A percentile compares a stretch with the other conserved stretches of the same genome.
phyloP scores from a whole-genome alignment of 64 coral and sea anemone genomes.

The Actinia tenebrosa region DNA sequence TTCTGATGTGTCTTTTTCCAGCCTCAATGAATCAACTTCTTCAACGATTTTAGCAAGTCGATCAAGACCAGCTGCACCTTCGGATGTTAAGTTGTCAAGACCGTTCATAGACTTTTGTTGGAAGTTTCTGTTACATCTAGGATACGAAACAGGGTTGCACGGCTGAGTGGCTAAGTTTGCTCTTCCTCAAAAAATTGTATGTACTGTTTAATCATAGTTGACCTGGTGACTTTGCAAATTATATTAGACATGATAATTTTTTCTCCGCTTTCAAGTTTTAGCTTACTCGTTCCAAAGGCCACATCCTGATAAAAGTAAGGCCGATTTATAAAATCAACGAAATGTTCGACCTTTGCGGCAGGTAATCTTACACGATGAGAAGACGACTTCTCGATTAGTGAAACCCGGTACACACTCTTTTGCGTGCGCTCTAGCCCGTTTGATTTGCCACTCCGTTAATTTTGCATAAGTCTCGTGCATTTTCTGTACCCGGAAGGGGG shows the following conservation, averaged over 20 bases:
- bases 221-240: constrained; percentile 2
- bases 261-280: constrained; percentile 42
- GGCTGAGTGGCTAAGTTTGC: not conserved
- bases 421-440: too few relatives aligned
- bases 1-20: constrained; percentile 36
- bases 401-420: too few relatives aligned
- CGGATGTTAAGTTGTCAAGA: constrained; percentile 36
- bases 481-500: too few relatives aligned
- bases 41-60: constrained; percentile 28
- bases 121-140: constrained; percentile 28
- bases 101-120: constrained; percentile 48
- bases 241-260: constrained; percentile 35
- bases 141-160: not conserved
- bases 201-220: constrained; percentile 30
- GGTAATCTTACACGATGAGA: constrained; percentile 4
- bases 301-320: constrained; percentile 57
- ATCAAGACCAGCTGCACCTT: constrained; percentile 42
- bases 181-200: constrained; percentile 12
- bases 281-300: constrained; percentile 24
- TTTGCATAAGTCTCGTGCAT: too few relatives aligned
- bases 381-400: too few relatives aligned
- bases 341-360: constrained; percentile 46
- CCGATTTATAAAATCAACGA: constrained; percentile 47
- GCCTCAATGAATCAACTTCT: constrained; percentile 30
- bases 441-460: too few relatives aligned